phyloP scores from a whole-genome alignment of 2,888 invertebrate species.

The Lepidonotus clava region DNA sequence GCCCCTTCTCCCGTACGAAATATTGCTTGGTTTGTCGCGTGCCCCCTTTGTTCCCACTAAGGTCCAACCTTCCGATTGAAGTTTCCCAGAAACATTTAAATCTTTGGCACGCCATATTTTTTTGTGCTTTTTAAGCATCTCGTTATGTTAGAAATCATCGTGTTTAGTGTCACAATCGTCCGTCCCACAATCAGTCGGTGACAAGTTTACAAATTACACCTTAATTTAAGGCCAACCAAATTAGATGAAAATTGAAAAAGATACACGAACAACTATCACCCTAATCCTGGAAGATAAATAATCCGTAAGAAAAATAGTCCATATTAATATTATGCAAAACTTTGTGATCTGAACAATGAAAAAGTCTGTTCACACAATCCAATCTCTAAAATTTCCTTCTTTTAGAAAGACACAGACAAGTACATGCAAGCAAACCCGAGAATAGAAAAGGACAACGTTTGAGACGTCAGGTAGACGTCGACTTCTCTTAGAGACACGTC shows the following conservation, averaged over 20 bases:
- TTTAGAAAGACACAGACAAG: too few relatives aligned
- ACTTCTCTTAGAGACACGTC: too few relatives aligned
- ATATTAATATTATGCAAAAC: too few relatives aligned
- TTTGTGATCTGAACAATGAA: too few relatives aligned
- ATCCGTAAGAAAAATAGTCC: too few relatives aligned
- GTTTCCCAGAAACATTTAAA: background rate
- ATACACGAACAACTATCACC: background rate
- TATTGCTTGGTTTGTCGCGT: slow-evolving; percentile 5
- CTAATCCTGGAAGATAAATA: background rate
- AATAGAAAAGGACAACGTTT: too few relatives aligned
- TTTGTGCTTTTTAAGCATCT: slow-evolving; percentile 39
- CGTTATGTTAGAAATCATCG: background rate
- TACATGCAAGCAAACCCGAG: too few relatives aligned
- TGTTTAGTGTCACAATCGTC: slow-evolving; percentile 20
- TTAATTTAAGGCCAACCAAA: background rate
- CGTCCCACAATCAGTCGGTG: background rate
- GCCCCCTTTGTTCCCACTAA: background rate
- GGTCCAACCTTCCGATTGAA: too few relatives aligned
- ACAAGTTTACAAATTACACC: background rate
- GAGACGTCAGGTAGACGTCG: too few relatives aligned
- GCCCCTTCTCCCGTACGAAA: background rate
- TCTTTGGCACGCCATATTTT: slow-evolving; percentile 19
- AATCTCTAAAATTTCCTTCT: too few relatives aligned
- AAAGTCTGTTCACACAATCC: too few relatives aligned
- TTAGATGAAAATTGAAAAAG: too few relatives aligned